Percentiles rank a stretch among this genome's conserved stretches.
These are phyloP conservation scores for Taphrorychus bicolor DNA, from an alignment of 2,888 invertebrate species.

Conservation along the genomic window DNA sequence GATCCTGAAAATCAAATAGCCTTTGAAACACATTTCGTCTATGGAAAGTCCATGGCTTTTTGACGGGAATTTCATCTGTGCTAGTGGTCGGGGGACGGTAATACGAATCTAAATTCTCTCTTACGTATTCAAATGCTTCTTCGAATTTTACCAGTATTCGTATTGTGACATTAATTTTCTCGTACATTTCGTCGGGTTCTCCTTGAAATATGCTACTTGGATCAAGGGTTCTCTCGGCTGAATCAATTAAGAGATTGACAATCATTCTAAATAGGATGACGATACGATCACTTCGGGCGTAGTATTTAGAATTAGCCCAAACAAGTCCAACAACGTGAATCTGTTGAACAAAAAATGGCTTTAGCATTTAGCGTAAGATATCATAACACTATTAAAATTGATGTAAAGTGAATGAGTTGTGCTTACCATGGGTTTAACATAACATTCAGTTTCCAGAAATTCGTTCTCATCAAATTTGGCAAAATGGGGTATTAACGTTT, in stretches of 20 bases:
- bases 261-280: slow-evolving; percentile 79
- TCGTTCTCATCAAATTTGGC: slow-evolving; percentile 75
- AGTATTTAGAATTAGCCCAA: slow-evolving; percentile 78
- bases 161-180: slow-evolving; percentile 51
- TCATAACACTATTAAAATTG: too few species aligned
- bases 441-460: slow-evolving; percentile 67
- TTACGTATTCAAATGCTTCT: slow-evolving; percentile 61
- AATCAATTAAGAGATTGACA: slow-evolving; percentile 81
- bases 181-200: slow-evolving; percentile 64
- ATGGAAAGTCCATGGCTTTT: slow-evolving; percentile 79
- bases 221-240: slow-evolving; percentile 76
- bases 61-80: slow-evolving; percentile 60
- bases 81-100: slow-evolving; percentile 49
- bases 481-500: slow-evolving; percentile 74
- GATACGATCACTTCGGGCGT: slow-evolving; percentile 63
- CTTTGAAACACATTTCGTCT: slow-evolving; percentile 74
- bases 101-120: slow-evolving; percentile 58
- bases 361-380: too few species aligned
- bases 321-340: slow-evolving; percentile 81
- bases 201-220: slow-evolving; percentile 85
- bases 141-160: slow-evolving; percentile 51
- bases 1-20: slow-evolving; percentile 68
- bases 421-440: slow-evolving; percentile 68
- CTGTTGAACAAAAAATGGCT: slow-evolving; percentile 7
- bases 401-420: too few species aligned